Percentiles rank a stretch among this genome's conserved stretches.
Conservation (phyloP, 1,140 invertebrate species). For the Melipona quadrifasciata region DNA sequence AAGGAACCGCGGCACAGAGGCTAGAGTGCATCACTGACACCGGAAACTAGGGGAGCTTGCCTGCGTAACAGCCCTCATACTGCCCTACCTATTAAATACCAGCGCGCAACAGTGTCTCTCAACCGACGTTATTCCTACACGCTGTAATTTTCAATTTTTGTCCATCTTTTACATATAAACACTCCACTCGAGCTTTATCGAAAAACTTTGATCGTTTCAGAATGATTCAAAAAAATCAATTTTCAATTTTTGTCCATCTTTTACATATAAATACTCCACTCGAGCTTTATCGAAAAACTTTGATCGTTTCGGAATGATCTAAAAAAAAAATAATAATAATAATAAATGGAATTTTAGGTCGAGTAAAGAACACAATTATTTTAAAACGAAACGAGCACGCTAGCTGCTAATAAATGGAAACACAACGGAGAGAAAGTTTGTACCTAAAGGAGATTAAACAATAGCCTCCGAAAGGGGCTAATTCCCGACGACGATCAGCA, state of each 20-base stretch:
- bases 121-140: neutral
- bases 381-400: neutral
- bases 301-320: no score
- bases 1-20: constrained; percentile 39
- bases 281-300: no score
- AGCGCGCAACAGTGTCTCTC: constrained; percentile 49
- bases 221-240: no score
- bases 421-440: constrained; percentile 45
- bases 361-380: no score
- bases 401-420: constrained; percentile 36
- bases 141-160: no score
- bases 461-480: constrained; percentile 42
- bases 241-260: no score
- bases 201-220: no score
- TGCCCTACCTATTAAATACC: constrained; percentile 54
- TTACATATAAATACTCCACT: no score
- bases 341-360: no score
- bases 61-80: constrained; percentile 48
- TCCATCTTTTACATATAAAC: no score
- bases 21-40: constrained; percentile 51
- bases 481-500: constrained; percentile 51
- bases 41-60: constrained; percentile 52
- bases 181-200: no score
- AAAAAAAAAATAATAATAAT: no score
- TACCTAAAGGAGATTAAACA: constrained; percentile 39